A percentile compares a stretch with the other conserved stretches of the same genome.
Conservation (phyloP, 2,888 invertebrate genomes). For the Baccha elongata region DNA sequence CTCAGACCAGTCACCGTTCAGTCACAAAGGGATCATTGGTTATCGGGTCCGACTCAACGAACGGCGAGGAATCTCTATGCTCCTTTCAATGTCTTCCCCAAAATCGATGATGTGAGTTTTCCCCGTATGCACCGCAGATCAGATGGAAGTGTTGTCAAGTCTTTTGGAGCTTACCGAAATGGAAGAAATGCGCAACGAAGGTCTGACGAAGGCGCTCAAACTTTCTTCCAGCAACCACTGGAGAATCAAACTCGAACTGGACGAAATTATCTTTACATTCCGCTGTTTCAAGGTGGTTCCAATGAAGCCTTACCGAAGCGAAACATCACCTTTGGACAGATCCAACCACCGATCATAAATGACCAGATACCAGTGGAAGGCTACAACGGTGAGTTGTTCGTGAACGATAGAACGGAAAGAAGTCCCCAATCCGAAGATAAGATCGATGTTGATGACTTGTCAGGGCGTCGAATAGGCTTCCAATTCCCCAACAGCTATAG, state of each 20-base stretch:
- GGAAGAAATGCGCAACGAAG: conserved; percentile 75
- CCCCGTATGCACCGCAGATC: conserved; percentile 78
- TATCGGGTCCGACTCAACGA: conserved; percentile 61
- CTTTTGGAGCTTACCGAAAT: conserved; percentile 80
- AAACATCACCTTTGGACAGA: conserved; percentile 77
- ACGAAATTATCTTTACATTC: conserved; percentile 81
- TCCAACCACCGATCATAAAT: conserved; percentile 79
- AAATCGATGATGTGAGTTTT: conserved; percentile 80
- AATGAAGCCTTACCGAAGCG: conserved; percentile 76
- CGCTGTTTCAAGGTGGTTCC: conserved; percentile 75
- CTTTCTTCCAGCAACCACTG: conserved; percentile 45
- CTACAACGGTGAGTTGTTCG: conserved; percentile 76
- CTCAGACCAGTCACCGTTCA: conserved; percentile 24
- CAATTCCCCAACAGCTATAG: conserved; percentile 81
- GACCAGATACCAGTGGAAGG: conserved; percentile 76
- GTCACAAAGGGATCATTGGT: conserved; percentile 24
- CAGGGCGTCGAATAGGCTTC: conserved; percentile 81
- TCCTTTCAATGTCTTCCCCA: conserved; percentile 80
- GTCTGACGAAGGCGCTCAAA: conserved; percentile 74
- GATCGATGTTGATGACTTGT: conserved; percentile 77
- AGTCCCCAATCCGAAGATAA: conserved; percentile 74
- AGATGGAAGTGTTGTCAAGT: conserved; percentile 80
- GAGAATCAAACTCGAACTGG: conserved; percentile 78
- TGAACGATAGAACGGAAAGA: conserved; percentile 78
- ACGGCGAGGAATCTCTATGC: conserved; percentile 81